Evolutionary conservation across 2,797 vertebrate genomes (phyloP).

Genomic region (Poecilia picta): DNA sequence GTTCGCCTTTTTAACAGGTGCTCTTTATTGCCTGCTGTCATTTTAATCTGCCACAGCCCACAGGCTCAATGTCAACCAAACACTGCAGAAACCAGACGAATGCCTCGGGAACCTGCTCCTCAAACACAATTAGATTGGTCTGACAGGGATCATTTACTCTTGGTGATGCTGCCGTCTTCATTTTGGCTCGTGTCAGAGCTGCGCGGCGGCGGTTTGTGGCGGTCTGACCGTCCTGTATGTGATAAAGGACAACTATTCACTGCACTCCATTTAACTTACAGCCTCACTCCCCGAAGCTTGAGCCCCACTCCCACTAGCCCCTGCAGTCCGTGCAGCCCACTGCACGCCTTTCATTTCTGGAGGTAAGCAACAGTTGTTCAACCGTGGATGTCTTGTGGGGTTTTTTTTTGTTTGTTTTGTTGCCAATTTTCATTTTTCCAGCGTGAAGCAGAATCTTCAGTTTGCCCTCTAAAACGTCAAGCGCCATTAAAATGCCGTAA

Average conservation of each 20-base stretch:
- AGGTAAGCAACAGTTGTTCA: slow-evolving; percentile 91
- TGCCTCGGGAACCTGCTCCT: slow-evolving; percentile 42
- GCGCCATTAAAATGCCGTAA: slow-evolving; percentile 62
- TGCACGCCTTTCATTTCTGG: slow-evolving; percentile 99
- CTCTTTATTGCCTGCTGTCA: not conserved
- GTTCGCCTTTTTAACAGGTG: not conserved
- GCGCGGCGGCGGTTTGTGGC: not conserved
- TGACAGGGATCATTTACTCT: slow-evolving; percentile 42
- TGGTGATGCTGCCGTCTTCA: slow-evolving; percentile 63
- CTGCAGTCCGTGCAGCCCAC: slow-evolving; percentile 98
- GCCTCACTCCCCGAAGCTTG: slow-evolving; percentile 99
- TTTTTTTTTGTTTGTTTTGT: slow-evolving; percentile 3
- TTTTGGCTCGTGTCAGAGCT: slow-evolving; percentile 42
- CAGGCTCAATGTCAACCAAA: slow-evolving; percentile 16
- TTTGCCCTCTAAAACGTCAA: slow-evolving; percentile 37
- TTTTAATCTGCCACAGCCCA: not conserved
- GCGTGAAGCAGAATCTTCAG: not conserved
- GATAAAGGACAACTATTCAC: slow-evolving; percentile 73
- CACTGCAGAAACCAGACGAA: slow-evolving; percentile 37
- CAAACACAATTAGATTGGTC: slow-evolving; percentile 32
- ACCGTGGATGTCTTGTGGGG: slow-evolving; percentile 38
- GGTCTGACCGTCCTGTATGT: slow-evolving; percentile 47
- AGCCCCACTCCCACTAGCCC: slow-evolving; percentile 99
- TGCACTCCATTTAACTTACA: slow-evolving; percentile 93
- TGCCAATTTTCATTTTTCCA: slow-evolving; percentile 30